These are phyloP conservation scores for Automeris io DNA, from an alignment of 2,888 invertebrate genomes.

Conservation along the genomic window DNA sequence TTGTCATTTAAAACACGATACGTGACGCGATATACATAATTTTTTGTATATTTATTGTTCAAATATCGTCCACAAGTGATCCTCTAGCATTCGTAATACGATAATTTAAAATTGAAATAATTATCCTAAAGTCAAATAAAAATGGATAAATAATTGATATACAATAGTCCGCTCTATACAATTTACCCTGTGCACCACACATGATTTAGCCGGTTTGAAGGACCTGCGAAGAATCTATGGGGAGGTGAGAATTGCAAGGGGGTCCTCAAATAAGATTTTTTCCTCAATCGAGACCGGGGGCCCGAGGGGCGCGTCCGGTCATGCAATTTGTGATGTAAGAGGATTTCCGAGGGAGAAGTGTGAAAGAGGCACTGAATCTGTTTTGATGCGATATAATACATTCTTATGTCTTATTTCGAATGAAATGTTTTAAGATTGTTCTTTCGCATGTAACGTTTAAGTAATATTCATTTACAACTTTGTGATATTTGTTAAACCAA, in stretches of 20 bases:
- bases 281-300: constrained; percentile 50
- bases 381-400: constrained; percentile 5
- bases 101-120: no score
- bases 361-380: constrained; percentile 8
- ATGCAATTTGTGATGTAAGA: constrained; percentile 53
- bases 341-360: constrained; percentile 16
- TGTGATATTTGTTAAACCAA: no score
- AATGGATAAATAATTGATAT: no score
- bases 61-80: no score
- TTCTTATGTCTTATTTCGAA: constrained; percentile 1
- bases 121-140: no score
- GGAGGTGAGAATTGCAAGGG: constrained; percentile 60
- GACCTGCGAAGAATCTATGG: constrained; percentile 35
- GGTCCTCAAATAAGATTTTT: constrained; percentile 72
- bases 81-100: no score
- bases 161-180: constrained; percentile 31
- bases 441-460: no score
- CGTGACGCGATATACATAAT: no score
- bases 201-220: constrained; percentile 35
- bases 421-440: no score
- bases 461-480: no score
- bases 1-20: no score
- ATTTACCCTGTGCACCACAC: constrained; percentile 32
- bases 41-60: no score
- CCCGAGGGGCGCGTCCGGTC: constrained; percentile 40